Base-by-base conservation (phyloP, 2,888 invertebrate species). In the Tenthredo mesomela region DNA sequence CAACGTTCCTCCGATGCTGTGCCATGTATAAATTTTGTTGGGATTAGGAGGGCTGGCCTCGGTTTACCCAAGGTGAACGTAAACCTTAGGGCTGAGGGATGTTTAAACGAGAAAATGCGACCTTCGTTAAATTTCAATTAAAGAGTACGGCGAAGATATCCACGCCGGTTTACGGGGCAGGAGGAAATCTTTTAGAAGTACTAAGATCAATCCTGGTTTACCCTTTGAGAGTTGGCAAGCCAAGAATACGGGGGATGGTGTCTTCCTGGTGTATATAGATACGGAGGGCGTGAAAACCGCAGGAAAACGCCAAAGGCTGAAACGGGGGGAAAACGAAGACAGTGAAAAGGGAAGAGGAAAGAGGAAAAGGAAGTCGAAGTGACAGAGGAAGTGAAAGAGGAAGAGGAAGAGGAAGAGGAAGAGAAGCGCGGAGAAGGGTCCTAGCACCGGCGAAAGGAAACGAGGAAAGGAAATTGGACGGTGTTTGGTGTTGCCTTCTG, bases 381-480 rank as follows among this genome's bases (percentile, higher is more conserved):
- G 71, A 71, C 75, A 47, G 47, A 47, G 47, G 43, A 33, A 33
- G 29, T 29, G 29, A 2, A 29, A 15, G 25, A 21, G 71, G 80
- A 25, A 21, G 33, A 29, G 47, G 47, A 25, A 85, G 77, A 85
- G 85, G 83, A 84, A 40, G 29, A 70, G 37, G 67, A 67, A 71
- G n/a, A 40, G 71, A 40, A 54, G 18, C 29, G 65, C 37, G 61
- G 61, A 61, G 43, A 61, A 61, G 80, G 61, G 80, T 80, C 61
- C 21, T 9, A 61, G 80, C 77, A 15, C 47, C 82, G 67, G 82
- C 67, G 47, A 82, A 58, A 61, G 87, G 84, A 86, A 88, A 87
- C 85, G 86, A 87, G 86, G 65, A 75, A 84, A 86, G 86, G 85
- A 88, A 88, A 88, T 88, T 87, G 87, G 86, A 85, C 85, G 78